These are phyloP conservation scores for Crocidura indochinensis DNA, from an alignment of 2,797 vertebrate species.

Conservation along the genomic window DNA sequence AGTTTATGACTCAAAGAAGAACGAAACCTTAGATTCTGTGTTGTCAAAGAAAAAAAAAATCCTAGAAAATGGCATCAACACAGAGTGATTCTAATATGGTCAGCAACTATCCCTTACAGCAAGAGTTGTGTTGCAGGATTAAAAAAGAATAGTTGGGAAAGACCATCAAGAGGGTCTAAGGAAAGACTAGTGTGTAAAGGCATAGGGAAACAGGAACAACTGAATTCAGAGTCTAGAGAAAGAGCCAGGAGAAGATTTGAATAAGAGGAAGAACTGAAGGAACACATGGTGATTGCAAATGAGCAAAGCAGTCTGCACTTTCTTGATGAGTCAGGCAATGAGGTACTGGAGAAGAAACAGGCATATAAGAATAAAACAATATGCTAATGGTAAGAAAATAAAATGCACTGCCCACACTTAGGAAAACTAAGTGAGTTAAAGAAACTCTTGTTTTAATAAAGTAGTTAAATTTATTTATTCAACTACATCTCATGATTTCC, in stretches of 20 bases:
- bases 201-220: not conserved
- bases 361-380: not conserved
- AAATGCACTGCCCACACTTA: not conserved
- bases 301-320: not conserved
- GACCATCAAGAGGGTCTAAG: not conserved
- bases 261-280: not conserved
- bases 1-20: conserved; percentile 1
- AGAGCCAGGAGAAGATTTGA: not conserved
- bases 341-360: not conserved
- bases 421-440: not conserved
- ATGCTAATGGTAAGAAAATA: not conserved
- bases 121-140: not conserved
- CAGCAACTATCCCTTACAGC: not conserved
- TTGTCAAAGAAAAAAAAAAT: not conserved
- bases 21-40: not conserved
- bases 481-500: not conserved
- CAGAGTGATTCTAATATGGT: not conserved
- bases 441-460: conserved; percentile 9
- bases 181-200: not conserved
- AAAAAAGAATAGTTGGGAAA: not conserved
- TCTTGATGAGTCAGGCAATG: not conserved
- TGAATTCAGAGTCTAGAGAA: not conserved
- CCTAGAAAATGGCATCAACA: not conserved
- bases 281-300: not conserved
- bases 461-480: not conserved